Evolutionary conservation across 2,797 vertebrate genomes (phyloP).

Genomic region (Anguilla obscura): DNA sequence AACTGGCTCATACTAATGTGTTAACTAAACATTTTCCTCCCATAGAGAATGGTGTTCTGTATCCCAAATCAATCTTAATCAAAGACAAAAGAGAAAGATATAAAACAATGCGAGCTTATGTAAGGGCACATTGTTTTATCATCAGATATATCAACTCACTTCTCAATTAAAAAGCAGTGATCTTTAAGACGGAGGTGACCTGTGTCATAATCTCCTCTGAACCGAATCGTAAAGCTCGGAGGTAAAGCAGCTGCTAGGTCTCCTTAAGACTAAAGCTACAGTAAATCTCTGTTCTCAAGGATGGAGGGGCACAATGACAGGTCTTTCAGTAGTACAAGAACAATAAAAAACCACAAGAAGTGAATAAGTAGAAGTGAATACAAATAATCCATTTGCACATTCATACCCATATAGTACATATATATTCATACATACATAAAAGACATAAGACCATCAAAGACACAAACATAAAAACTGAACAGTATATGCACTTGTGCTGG

Average conservation of each 20-base stretch:
- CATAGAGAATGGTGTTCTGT: background rate
- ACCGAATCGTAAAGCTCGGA: background rate
- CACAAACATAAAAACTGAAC: background rate
- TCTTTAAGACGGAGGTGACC: background rate
- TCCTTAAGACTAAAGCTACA: background rate
- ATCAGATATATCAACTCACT: background rate
- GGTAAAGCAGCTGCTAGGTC: background rate
- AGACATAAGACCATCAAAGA: background rate
- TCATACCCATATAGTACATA: background rate
- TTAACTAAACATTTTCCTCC: background rate
- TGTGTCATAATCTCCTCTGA: background rate
- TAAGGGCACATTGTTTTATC: background rate
- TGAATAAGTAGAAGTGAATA: background rate
- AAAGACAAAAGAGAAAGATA: background rate
- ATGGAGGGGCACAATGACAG: background rate
- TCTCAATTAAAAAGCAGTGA: slow-evolving; percentile 1
- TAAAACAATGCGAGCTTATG: background rate
- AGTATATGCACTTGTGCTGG: background rate
- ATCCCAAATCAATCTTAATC: background rate
- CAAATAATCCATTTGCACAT: background rate
- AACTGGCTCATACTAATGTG: background rate
- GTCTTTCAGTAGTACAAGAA: background rate
- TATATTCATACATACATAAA: background rate
- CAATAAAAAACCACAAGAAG: background rate
- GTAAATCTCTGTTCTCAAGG: background rate